A percentile compares a stretch with the other conserved stretches of the same genome.
phyloP scores from a whole-genome alignment of 2,113 vertebrate genomes.

The Corythornis vintsioides region DNA sequence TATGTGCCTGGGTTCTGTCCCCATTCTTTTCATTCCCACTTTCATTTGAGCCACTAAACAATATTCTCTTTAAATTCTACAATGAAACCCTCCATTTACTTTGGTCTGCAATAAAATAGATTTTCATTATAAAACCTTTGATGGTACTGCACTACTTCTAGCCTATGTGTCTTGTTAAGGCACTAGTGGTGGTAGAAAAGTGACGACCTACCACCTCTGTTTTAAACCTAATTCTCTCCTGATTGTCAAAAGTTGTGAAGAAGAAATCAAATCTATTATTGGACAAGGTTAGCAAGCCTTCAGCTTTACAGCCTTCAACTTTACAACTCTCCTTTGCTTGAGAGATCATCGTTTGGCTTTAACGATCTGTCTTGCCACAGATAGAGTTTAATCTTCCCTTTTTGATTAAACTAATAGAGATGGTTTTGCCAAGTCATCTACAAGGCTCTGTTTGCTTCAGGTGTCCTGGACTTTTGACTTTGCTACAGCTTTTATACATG shows the following conservation, averaged over 20 bases:
- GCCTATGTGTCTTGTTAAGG: conserved; percentile 18
- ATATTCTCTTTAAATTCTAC: conserved; percentile 1
- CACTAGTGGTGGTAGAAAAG: neutral
- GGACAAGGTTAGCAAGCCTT: conserved; percentile 47
- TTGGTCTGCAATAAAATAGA: conserved; percentile 53
- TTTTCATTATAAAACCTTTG: conserved; percentile 52
- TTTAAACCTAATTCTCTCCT: conserved; percentile 50
- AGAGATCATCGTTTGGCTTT: conserved; percentile 43
- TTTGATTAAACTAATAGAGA: conserved; percentile 46
- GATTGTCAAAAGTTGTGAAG: conserved; percentile 56
- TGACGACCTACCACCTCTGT: conserved; percentile 43
- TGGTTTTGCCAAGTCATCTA: conserved; percentile 39
- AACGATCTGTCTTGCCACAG: conserved; percentile 16
- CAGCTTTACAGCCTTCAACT: conserved; percentile 54
- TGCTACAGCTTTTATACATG: neutral
- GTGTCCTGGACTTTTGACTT: conserved; percentile 3
- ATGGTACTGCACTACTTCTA: conserved; percentile 4
- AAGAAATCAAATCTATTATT: conserved; percentile 60
- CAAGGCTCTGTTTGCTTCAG: conserved; percentile 3
- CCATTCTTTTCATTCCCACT: neutral
- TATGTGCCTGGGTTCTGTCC: neutral
- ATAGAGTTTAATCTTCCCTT: conserved; percentile 46
- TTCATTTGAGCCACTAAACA: neutral
- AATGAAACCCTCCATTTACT: conserved; percentile 52
- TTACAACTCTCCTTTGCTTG: conserved; percentile 41